phyloP scores from a whole-genome alignment of 2,888 invertebrate species.

The Mycalesis mineus region DNA sequence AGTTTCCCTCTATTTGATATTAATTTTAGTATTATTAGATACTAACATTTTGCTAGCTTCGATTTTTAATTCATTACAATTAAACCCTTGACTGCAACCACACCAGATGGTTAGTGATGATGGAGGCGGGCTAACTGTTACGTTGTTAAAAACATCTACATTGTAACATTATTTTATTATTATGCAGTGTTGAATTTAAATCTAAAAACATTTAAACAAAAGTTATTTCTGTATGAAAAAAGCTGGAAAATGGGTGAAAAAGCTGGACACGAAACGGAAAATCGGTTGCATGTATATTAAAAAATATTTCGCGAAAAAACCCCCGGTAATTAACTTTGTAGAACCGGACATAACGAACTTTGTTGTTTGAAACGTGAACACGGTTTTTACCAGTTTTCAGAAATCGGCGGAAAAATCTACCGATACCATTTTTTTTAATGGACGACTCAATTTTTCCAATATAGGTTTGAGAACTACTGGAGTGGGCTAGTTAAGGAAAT shows the following conservation, averaged over 20 bases:
- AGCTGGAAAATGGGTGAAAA: neutral
- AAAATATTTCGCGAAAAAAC: slow-evolving; percentile 2
- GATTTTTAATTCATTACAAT: no score
- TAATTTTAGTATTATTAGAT: no score
- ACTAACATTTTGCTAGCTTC: no score
- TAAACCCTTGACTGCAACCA: no score
- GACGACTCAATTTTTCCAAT: neutral
- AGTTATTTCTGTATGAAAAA: no score
- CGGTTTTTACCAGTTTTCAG: neutral
- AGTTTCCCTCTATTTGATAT: no score
- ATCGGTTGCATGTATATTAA: neutral
- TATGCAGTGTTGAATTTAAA: no score
- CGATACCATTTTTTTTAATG: neutral
- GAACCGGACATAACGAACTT: slow-evolving; percentile 2
- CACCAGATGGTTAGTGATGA: no score
- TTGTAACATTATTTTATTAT: no score
- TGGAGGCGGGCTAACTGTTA: no score
- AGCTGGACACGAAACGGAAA: neutral
- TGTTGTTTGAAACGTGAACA: slow-evolving; percentile 3
- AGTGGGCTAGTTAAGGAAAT: neutral
- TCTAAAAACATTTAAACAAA: no score
- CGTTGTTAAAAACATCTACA: no score
- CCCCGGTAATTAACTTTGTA: neutral
- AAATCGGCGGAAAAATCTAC: neutral
- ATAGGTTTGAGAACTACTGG: neutral